phyloP scores from a whole-genome alignment of 2,888 invertebrate genomes.

The Dyspetes luteomarginatus region DNA sequence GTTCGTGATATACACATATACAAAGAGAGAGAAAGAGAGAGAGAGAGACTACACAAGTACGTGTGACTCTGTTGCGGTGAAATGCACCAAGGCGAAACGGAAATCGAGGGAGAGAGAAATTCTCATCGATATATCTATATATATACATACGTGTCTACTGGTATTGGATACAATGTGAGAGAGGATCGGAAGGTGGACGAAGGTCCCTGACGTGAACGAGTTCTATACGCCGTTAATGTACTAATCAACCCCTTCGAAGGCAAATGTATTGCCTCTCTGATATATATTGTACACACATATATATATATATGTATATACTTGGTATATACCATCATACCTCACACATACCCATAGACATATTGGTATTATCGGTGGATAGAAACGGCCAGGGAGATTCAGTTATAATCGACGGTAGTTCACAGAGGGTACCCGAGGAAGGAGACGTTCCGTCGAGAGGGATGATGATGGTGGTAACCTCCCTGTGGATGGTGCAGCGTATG shows the following conservation, averaged over 20 bases:
- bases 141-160: not conserved
- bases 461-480: slow-evolving; percentile 51
- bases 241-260: slow-evolving; percentile 79
- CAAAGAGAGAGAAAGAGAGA: not conserved
- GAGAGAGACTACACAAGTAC: slow-evolving; percentile 36
- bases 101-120: slow-evolving; percentile 33
- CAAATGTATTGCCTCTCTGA: slow-evolving; percentile 75
- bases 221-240: slow-evolving; percentile 77
- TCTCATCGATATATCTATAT: slow-evolving; percentile 2
- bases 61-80: slow-evolving; percentile 55
- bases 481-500: slow-evolving; percentile 52
- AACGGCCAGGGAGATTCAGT: slow-evolving; percentile 76
- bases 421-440: slow-evolving; percentile 66
- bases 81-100: slow-evolving; percentile 51
- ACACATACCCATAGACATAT: not conserved
- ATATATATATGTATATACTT: too few relatives aligned
- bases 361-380: slow-evolving; percentile 62
- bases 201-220: slow-evolving; percentile 69
- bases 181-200: slow-evolving; percentile 65
- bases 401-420: slow-evolving; percentile 80
- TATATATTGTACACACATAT: slow-evolving; percentile 28
- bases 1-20: slow-evolving; percentile 3
- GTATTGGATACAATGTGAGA: slow-evolving; percentile 25
- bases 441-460: slow-evolving; percentile 33
- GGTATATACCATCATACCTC: not conserved